Evolutionary conservation across 2,797 vertebrate genomes (phyloP).

Genomic region (Scyliorhinus canicula): DNA sequence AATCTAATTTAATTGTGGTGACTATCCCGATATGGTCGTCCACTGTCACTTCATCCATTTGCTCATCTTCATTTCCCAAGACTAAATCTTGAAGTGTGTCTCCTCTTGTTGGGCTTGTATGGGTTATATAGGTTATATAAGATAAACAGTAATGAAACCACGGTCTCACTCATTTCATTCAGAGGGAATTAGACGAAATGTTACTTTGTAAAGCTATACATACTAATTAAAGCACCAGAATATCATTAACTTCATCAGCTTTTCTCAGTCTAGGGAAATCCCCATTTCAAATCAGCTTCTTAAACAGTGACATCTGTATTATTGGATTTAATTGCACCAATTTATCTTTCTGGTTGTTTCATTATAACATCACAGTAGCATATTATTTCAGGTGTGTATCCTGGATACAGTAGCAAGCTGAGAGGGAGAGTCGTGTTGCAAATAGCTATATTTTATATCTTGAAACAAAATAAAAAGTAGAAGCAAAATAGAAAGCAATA

Average conservation of each 20-base stretch:
- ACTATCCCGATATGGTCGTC: too few relatives aligned
- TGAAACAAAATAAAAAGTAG: not conserved
- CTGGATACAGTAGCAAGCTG: not conserved
- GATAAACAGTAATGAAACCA: not conserved
- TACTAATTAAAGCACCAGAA: not conserved
- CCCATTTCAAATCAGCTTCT: not conserved
- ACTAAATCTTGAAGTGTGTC: too few relatives aligned
- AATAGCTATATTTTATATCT: not conserved
- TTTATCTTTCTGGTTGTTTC: not conserved
- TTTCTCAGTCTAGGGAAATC: not conserved
- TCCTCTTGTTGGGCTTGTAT: too few relatives aligned
- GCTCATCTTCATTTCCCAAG: too few relatives aligned
- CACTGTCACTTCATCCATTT: too few relatives aligned
- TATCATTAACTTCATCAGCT: not conserved
- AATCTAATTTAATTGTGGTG: too few relatives aligned
- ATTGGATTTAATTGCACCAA: not conserved
- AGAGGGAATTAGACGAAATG: not conserved
- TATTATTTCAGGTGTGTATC: not conserved
- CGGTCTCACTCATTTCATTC: not conserved
- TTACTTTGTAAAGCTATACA: not conserved
- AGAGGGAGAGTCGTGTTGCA: not conserved
- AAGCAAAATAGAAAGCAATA: not conserved
- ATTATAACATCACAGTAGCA: not conserved
- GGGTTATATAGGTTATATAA: not conserved
- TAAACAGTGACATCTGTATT: not conserved